These are phyloP conservation scores for Apodemia duryi DNA, from an alignment of 2,888 invertebrate genomes.

Conservation along the genomic window DNA sequence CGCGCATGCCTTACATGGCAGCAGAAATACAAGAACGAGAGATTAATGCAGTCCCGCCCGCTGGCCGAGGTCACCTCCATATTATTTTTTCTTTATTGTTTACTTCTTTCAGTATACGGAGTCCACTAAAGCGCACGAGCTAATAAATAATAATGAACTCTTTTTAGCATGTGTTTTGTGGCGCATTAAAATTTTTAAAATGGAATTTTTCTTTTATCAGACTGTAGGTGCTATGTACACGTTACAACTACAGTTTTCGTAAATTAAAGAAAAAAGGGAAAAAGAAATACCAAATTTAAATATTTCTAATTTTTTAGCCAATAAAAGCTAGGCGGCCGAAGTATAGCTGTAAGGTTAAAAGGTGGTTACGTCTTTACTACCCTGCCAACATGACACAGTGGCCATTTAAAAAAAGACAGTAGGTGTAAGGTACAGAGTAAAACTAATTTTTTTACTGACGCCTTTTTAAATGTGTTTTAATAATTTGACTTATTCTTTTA, in stretches of 20 bases:
- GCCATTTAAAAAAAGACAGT: no score
- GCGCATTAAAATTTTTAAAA: constrained; percentile 4
- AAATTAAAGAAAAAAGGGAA: not conserved
- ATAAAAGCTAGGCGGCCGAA: no score
- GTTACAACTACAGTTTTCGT: not conserved
- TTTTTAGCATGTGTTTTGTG: constrained; percentile 18
- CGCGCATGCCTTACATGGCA: constrained; percentile 67
- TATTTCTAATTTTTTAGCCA: no score
- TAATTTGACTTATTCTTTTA: no score
- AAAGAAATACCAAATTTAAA: not conserved
- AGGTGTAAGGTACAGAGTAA: no score
- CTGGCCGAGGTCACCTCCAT: constrained; percentile 50
- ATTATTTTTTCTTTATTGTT: constrained; percentile 60
- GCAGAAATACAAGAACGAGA: constrained; percentile 67
- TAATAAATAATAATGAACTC: constrained; percentile 19
- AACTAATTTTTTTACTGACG: no score
- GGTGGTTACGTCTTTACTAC: no score
- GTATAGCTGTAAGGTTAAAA: no score
- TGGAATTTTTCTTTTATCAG: not conserved
- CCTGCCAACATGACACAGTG: no score
- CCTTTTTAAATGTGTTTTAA: no score
- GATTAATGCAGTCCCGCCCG: constrained; percentile 57
- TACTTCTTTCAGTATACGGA: constrained; percentile 37
- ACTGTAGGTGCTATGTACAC: not conserved
- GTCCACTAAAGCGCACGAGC: constrained; percentile 29